phyloP scores from a whole-genome alignment of 2,113 vertebrate species.

The Isichthys henryi region DNA sequence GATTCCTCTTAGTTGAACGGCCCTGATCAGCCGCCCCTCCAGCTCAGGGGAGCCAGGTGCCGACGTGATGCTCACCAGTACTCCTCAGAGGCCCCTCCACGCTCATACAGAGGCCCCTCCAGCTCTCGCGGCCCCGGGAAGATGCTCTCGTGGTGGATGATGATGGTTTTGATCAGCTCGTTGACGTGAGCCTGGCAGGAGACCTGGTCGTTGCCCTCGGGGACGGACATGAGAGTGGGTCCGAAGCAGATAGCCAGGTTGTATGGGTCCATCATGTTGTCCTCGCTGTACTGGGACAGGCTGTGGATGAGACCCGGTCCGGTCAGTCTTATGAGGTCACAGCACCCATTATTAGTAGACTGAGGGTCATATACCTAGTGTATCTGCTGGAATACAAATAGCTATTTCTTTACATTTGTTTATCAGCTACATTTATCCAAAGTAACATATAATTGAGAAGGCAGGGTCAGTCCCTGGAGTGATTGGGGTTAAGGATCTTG shows the following conservation, averaged over 20 bases:
- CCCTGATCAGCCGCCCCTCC: slow-evolving; percentile 15
- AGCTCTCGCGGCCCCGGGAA: slow-evolving; percentile 80
- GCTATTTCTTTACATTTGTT: not conserved
- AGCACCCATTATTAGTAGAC: not conserved
- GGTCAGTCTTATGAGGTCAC: not conserved
- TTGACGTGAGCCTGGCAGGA: slow-evolving; percentile 97
- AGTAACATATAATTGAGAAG: not conserved
- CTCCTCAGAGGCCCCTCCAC: slow-evolving; percentile 74
- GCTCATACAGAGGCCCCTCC: slow-evolving; percentile 79
- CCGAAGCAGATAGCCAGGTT: slow-evolving; percentile 98
- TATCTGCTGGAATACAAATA: not conserved
- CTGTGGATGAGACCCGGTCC: slow-evolving; percentile 49
- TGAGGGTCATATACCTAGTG: not conserved
- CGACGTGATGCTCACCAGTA: slow-evolving; percentile 72
- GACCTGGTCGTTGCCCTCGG: slow-evolving; percentile 91
- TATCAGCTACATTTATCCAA: not conserved
- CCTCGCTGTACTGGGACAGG: slow-evolving; percentile 96
- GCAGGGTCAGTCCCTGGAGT: not conserved
- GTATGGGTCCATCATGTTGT: slow-evolving; percentile 99
- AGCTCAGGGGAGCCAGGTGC: not conserved
- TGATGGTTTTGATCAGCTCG: slow-evolving; percentile 97
- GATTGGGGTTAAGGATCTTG: not conserved
- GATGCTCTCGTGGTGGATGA: slow-evolving; percentile 90
- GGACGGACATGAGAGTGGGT: slow-evolving; percentile 93
- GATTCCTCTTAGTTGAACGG: not conserved